Base-by-base conservation (phyloP, 2,888 invertebrate species). In the Griposia aprilina region DNA sequence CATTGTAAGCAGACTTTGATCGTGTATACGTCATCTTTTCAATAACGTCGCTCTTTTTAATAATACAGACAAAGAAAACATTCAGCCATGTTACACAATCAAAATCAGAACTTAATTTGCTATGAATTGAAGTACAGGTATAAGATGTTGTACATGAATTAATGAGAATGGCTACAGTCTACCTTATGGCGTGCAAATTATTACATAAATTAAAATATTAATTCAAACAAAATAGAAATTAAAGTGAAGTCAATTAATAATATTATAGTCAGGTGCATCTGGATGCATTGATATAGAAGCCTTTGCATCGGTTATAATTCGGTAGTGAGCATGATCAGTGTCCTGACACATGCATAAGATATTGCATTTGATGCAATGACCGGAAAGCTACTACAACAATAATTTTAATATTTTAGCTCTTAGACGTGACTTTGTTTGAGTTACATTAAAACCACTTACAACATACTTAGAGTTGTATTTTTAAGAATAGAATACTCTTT, bases 311-410 rank as follows among this genome's bases (percentile, higher is more conserved):
- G 13, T 62, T 26, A 68, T 62, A n/a, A 68, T 48, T 78, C n/a
- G 20, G 11, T 63, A 50, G 26, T 68, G 48, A 30, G 50, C 48
- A 55, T 67, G 60, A 52, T 30, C 66, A 41, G 41, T 65, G 8
- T n/a, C 23, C 3, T 41, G 15, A 75, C 45, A 65, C 3, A 62
- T 20, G 20, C 60, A 36, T 52, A 20, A n/a, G 10, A 30, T 1
- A 63, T 20, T 67, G 17, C 67, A 45, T 11, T 76, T 62, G 10
- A 75, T 75, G 11, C 50, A 75, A 41, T 41, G 50, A 59, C 59
- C 41, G 48, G 4, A 55, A 52, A 52, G 30, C 20, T 55, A 26
- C 23, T 36, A 52, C 6, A 0, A 17, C 6, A 36, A 15, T 5
- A 10, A 30, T 52, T 30, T 30, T n/a, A 36, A 48, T 67, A 48